Evolutionary conservation across 2,113 vertebrate species (phyloP).

Genomic region (Silurus glanis): DNA sequence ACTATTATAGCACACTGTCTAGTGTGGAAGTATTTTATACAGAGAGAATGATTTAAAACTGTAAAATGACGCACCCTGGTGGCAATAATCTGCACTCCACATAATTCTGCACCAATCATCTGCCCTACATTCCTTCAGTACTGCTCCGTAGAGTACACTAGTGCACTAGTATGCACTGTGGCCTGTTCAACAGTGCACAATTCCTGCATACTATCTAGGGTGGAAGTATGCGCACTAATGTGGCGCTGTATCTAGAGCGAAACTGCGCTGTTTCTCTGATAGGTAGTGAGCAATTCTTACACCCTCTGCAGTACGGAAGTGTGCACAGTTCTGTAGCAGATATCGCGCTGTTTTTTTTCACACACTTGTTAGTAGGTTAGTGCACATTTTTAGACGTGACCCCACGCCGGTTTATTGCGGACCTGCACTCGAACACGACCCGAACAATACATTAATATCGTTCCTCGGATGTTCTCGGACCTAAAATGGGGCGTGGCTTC

Average conservation of each 20-base stretch:
- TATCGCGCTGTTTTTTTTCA: neutral
- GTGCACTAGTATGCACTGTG: neutral
- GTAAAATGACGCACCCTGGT: neutral
- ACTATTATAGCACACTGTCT: neutral
- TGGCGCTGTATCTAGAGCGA: neutral
- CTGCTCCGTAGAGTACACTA: neutral
- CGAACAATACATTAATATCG: neutral
- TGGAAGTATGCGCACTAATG: neutral
- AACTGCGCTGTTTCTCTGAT: neutral
- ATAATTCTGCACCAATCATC: neutral
- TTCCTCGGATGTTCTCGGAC: neutral
- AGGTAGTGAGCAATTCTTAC: neutral
- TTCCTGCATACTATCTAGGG: too few species aligned
- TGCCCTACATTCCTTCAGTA: neutral
- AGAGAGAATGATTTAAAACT: neutral
- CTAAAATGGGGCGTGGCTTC: conserved; percentile 33
- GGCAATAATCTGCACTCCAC: neutral
- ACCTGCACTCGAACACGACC: neutral
- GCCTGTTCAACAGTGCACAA: neutral
- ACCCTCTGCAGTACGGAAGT: neutral
- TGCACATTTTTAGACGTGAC: neutral
- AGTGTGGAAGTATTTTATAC: neutral
- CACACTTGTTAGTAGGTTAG: neutral
- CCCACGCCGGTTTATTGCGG: neutral
- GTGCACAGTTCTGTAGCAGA: neutral